Evolutionary conservation across 2,888 invertebrate species (phyloP).

Genomic region (Biston stratarius): DNA sequence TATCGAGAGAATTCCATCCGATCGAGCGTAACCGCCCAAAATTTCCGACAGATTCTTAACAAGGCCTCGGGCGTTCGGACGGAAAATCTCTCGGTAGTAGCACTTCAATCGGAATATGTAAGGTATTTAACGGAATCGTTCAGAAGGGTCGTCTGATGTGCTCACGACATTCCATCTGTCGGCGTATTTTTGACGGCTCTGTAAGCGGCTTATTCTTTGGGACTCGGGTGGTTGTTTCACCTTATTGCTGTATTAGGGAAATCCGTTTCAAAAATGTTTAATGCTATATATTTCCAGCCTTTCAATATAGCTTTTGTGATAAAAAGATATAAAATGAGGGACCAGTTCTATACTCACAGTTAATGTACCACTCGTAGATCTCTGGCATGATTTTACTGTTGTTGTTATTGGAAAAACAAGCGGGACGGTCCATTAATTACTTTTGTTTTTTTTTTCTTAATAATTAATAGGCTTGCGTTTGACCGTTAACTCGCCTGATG

Average conservation of each 20-base stretch:
- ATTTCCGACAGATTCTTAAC: conserved; percentile 79
- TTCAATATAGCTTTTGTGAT: no score
- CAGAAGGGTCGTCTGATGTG: conserved; percentile 18
- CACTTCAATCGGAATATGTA: conserved; percentile 79
- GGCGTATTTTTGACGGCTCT: conserved; percentile 25
- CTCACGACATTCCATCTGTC: conserved; percentile 31
- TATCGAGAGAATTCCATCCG: conserved; percentile 60
- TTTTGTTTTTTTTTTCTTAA: no score
- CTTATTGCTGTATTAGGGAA: neutral
- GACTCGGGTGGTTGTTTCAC: conserved; percentile 1
- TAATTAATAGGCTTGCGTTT: no score
- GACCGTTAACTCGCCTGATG: no score
- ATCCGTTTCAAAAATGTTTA: neutral
- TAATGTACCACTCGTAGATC: no score
- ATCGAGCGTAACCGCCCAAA: conserved; percentile 62
- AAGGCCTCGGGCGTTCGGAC: conserved; percentile 66
- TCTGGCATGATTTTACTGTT: no score
- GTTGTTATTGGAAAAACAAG: no score
- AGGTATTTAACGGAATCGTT: conserved; percentile 68
- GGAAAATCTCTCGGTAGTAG: conserved; percentile 80
- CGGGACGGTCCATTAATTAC: no score
- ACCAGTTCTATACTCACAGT: no score
- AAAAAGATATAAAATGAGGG: no score
- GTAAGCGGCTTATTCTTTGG: conserved; percentile 20
- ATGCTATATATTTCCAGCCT: no score